phyloP scores from a whole-genome alignment of 2,888 invertebrate genomes.

The Germaria angustata region DNA sequence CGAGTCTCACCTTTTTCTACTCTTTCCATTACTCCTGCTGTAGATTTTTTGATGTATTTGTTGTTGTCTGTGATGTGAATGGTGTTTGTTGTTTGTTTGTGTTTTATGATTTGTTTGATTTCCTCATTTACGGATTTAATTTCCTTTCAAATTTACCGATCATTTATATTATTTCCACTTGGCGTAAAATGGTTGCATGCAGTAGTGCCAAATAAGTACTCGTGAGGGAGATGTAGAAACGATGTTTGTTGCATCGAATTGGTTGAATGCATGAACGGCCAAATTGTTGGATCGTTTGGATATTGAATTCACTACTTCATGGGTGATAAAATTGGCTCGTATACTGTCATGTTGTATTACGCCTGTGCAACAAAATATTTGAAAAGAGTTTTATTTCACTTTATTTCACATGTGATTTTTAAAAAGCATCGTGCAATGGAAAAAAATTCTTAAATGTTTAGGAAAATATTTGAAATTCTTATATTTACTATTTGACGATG shows the following conservation, averaged over 20 bases:
- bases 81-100: conserved; percentile 30
- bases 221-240: not conserved
- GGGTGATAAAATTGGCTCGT: conserved; percentile 26
- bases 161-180: conserved; percentile 43
- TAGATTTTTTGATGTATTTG: conserved; percentile 52
- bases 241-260: conserved; percentile 20
- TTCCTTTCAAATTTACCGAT: conserved; percentile 77
- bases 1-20: not conserved
- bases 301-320: conserved; percentile 47
- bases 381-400: not conserved
- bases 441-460: no score
- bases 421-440: no score
- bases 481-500: no score
- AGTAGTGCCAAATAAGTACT: not conserved
- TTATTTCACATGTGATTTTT: not conserved
- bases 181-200: conserved; percentile 52
- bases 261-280: conserved; percentile 50
- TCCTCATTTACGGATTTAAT: conserved; percentile 78
- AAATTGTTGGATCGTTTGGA: conserved; percentile 42
- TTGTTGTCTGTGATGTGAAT: conserved; percentile 63
- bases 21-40: not conserved
- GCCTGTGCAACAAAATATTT: not conserved
- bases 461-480: no score
- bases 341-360: conserved; percentile 4
- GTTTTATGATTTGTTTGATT: conserved; percentile 78